These are phyloP conservation scores for Phortica okadai DNA, from an alignment of 2,888 invertebrate genomes.

Conservation along the genomic window DNA sequence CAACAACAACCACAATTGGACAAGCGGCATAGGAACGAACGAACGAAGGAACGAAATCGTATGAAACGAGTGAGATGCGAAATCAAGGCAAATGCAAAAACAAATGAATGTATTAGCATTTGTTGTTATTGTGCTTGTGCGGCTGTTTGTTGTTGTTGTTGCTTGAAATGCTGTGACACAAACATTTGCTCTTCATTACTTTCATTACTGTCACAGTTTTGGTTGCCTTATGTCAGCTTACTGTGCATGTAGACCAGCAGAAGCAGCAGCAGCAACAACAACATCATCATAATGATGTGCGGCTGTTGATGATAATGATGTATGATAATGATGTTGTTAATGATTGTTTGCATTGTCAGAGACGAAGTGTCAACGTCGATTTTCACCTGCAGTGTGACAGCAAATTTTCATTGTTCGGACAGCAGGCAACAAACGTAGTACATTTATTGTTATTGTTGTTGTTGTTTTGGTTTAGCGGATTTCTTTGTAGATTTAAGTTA, in stretches of 20 bases:
- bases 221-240: not conserved
- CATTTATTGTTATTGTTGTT: too few species aligned
- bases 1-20: not conserved
- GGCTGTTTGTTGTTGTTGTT: slow-evolving; percentile 13
- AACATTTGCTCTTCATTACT: slow-evolving; percentile 29
- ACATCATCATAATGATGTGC: not conserved
- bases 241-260: not conserved
- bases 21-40: not conserved
- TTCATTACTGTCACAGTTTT: slow-evolving; percentile 18
- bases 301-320: not conserved
- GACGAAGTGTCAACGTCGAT: not conserved
- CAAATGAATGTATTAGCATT: slow-evolving; percentile 19
- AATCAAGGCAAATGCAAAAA: too few species aligned
- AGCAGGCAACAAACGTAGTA: too few species aligned
- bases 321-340: too few species aligned
- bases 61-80: not conserved
- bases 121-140: not conserved
- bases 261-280: not conserved
- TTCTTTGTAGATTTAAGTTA: slow-evolving; percentile 20
- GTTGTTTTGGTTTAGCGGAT: slow-evolving; percentile 20
- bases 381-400: not conserved
- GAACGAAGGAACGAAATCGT: not conserved
- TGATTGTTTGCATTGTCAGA: not conserved
- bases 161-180: not conserved
- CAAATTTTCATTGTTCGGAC: not conserved